Evolutionary conservation across 2,888 invertebrate species (phyloP).

Genomic region (Zhuqinia jingwanae): DNA sequence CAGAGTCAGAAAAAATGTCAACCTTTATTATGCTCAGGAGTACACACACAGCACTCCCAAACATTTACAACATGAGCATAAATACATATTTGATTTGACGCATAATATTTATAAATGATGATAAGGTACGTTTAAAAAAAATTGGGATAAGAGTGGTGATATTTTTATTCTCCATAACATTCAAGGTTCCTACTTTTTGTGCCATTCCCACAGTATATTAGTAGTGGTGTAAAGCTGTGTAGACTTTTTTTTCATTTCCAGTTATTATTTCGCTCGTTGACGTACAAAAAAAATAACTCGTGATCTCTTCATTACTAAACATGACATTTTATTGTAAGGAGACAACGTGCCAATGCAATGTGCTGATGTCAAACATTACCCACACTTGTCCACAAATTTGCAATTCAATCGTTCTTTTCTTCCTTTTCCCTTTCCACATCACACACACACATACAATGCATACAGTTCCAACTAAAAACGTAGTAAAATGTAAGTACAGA

Average conservation of each 20-base stretch:
- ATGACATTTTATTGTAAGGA: constrained; percentile 8
- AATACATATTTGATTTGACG: constrained; percentile 26
- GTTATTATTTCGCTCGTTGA: background rate
- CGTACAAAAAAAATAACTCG: background rate
- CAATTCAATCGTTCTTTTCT: constrained; percentile 9
- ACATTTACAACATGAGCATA: constrained; percentile 8
- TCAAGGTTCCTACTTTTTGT: background rate
- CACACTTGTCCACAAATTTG: constrained; percentile 37
- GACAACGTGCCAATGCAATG: background rate
- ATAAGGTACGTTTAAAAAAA: background rate
- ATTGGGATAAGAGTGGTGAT: background rate
- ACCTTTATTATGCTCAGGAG: too few species aligned
- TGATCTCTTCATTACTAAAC: constrained; percentile 27
- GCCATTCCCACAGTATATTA: background rate
- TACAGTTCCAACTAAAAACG: background rate
- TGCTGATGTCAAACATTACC: constrained; percentile 12
- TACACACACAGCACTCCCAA: background rate
- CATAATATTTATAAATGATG: background rate
- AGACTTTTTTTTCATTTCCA: background rate
- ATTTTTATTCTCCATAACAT: background rate
- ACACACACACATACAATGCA: background rate
- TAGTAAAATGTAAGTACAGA: too few species aligned
- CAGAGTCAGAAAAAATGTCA: too few species aligned
- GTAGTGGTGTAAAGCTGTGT: background rate
- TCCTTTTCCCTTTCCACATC: background rate